Evolutionary conservation across 2,888 invertebrate genomes (phyloP).

Genomic region (Nyleta sp.): DNA sequence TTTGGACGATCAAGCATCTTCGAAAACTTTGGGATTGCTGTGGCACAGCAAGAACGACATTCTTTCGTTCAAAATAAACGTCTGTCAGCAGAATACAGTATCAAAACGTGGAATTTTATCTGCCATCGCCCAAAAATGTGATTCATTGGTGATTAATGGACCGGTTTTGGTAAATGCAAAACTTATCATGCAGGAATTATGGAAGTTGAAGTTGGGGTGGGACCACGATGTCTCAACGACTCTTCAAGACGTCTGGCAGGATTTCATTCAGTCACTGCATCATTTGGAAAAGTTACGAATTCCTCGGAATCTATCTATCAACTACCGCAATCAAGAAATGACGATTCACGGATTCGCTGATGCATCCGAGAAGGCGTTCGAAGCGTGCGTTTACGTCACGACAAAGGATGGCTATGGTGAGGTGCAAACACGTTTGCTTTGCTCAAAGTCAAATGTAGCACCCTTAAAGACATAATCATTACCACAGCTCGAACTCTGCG

Average conservation of each 20-base stretch:
- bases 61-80: not conserved
- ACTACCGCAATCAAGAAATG: not conserved
- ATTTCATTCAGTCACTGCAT: constrained; percentile 5
- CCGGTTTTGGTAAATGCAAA: constrained; percentile 11
- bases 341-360: not conserved
- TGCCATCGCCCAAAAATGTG: not conserved
- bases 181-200: constrained; percentile 12
- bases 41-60: not conserved
- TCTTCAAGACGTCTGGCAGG: constrained; percentile 3
- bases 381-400: constrained; percentile 66
- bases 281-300: constrained; percentile 19
- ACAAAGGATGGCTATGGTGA: not conserved
- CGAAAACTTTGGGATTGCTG: not conserved
- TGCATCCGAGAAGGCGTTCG: constrained; percentile 9
- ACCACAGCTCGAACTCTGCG: constrained; percentile 32
- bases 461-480: constrained; percentile 27
- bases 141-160: not conserved
- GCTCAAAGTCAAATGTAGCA: constrained; percentile 58
- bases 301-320: not conserved
- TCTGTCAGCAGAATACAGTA: not conserved
- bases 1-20: not conserved
- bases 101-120: constrained; percentile 14
- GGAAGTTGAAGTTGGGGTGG: constrained; percentile 30
- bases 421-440: constrained; percentile 16
- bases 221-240: constrained; percentile 21